phyloP scores from a whole-genome alignment of 2,888 invertebrate species.

The Euplexia lucipara region DNA sequence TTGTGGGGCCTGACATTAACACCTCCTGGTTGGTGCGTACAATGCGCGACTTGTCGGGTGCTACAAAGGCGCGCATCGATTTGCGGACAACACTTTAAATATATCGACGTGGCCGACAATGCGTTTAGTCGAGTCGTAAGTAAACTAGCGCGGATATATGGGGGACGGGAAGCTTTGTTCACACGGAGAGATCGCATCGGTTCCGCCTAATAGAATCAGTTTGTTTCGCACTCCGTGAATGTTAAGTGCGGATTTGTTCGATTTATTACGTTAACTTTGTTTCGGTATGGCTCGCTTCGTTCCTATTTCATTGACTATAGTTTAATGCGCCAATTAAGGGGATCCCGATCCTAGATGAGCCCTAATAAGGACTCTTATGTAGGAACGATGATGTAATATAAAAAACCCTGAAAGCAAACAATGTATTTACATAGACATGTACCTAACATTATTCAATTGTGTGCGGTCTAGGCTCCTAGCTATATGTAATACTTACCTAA shows the following conservation, averaged over 20 bases:
- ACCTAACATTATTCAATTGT: background rate
- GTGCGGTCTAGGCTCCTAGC: conserved; percentile 6
- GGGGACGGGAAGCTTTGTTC: conserved; percentile 77
- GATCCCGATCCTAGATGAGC: conserved; percentile 27
- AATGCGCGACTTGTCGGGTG: conserved; percentile 75
- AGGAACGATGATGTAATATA: conserved; percentile 11
- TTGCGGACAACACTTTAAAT: conserved; percentile 82
- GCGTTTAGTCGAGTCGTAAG: conserved; percentile 75
- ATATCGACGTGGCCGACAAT: conserved; percentile 75
- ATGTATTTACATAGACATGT: background rate
- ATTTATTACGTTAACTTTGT: conserved; percentile 59
- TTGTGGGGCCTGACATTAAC: conserved; percentile 81
- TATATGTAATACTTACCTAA: background rate
- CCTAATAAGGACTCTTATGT: conserved; percentile 20
- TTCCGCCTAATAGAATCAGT: conserved; percentile 81
- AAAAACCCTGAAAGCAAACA: conserved; percentile 27
- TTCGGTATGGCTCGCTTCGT: conserved; percentile 34
- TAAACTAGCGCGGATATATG: conserved; percentile 78
- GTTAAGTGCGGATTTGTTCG: conserved; percentile 55
- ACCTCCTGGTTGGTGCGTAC: conserved; percentile 71
- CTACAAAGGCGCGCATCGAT: conserved; percentile 80
- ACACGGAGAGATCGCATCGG: conserved; percentile 79
- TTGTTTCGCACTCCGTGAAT: conserved; percentile 68
- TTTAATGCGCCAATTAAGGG: conserved; percentile 36
- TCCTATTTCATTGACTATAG: conserved; percentile 42